Base-by-base conservation (phyloP, 2,797 vertebrate species). In the Sebastes itinus region DNA sequence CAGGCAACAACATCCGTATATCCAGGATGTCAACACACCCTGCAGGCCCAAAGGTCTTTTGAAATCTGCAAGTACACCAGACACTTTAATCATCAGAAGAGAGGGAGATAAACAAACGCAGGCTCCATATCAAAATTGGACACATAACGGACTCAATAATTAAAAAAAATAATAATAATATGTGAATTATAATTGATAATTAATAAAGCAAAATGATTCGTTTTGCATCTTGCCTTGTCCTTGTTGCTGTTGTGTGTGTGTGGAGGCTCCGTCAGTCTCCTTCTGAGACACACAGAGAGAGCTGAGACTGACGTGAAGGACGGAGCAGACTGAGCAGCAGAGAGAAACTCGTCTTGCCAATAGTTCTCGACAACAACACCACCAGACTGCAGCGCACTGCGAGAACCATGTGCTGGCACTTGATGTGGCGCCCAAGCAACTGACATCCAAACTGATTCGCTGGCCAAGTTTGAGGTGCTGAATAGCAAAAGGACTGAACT, bases 321-420 rank as follows among this genome's bases (percentile, higher is more conserved):
- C 7, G 2, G 22, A 76, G 67, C 74, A 78, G 77, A 82, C 63
- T 58, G 76, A 82, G 80, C 74, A 46, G 64, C 61, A 78, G 60
- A 77, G 75, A 60, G 72, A 63, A 38, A 77, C 18, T 30, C 3
- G 23, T 69, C 75, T n/a, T 68, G 74, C 76, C 80, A 88, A 63
- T 9, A 74, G 67, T 14, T 54, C 64, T 73, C 56, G 69, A 88
- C 75, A 87, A 63, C 72, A 82, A 23, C 78, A 61, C 13, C 64
- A 72, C 42, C 83, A 87, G 77, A 74, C 77, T 78, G 77, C 42
- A 30, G 54, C 20, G 3, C 32, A 16, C 1, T 32, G 65, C 1
- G 11, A 67, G 72, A 77, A 80, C 61, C 80, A 81, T 77, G 78
- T 80, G 89, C 46, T 72, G n/a, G 1, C 77, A n/a, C 80, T 83